A percentile compares a stretch with the other conserved stretches of the same genome.
These are phyloP conservation scores for Drosophila mayri DNA, from an alignment of 1,140 invertebrate genomes.

Conservation along the genomic window DNA sequence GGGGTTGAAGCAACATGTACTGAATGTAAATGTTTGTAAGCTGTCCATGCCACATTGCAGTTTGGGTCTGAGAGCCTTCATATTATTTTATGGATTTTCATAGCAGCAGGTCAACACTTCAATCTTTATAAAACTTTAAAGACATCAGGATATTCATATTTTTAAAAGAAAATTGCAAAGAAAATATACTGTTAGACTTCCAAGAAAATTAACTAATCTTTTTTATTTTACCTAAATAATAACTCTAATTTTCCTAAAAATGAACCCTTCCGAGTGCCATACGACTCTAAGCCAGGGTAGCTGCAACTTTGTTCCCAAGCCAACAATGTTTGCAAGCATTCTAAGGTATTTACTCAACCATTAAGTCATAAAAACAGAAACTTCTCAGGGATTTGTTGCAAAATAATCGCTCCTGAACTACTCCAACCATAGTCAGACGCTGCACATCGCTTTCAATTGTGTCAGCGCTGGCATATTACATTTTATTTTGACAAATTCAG, in stretches of 20 bases:
- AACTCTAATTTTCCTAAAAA: not conserved
- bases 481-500: constrained; percentile 70
- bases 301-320: not conserved
- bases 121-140: not conserved
- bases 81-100: not conserved
- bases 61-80: not conserved
- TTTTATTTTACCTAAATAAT: not conserved
- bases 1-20: not conserved
- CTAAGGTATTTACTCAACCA: constrained; percentile 13
- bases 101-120: not conserved
- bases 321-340: constrained; percentile 4
- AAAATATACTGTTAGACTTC: not conserved
- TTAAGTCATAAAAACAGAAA: constrained; percentile 26
- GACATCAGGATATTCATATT: not conserved
- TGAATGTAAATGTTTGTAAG: not conserved
- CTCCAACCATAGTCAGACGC: not conserved
- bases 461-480: constrained; percentile 53
- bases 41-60: not conserved
- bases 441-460: constrained; percentile 39
- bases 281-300: not conserved
- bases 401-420: constrained; percentile 11
- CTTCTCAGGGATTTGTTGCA: not conserved
- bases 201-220: not conserved
- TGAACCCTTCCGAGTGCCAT: not conserved
- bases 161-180: not conserved